These are phyloP conservation scores for Magallana nippona DNA, from an alignment of 2,888 invertebrate species.

Conservation along the genomic window DNA sequence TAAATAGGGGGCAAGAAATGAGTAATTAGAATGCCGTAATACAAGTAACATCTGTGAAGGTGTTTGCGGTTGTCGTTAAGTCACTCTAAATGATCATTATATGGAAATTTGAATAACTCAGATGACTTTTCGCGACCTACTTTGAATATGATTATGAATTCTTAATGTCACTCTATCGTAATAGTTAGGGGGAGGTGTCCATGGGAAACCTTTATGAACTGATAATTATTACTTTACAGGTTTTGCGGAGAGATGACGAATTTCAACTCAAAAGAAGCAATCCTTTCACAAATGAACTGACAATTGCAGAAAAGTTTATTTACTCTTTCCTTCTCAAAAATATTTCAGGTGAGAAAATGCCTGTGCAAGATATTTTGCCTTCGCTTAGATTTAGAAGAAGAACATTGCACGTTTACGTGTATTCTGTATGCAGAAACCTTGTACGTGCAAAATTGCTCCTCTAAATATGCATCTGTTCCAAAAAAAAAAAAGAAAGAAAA, in stretches of 20 bases:
- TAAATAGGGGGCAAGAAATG: conserved; percentile 1
- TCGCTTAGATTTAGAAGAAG: not conserved
- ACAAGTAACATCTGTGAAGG: conserved; percentile 26
- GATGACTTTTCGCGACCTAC: conserved; percentile 22
- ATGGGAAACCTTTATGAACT: conserved; percentile 1
- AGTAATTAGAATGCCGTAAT: conserved; percentile 28
- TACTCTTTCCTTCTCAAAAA: conserved; percentile 18
- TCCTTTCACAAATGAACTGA: conserved; percentile 15
- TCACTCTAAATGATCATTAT: conserved; percentile 4
- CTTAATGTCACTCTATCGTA: not conserved
- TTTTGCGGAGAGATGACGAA: not conserved
- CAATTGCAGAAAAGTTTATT: conserved; percentile 7
- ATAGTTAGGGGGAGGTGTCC: conserved; percentile 12
- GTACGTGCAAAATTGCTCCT: too few relatives aligned
- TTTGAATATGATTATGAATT: conserved; percentile 17
- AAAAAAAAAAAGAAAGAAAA: too few relatives aligned
- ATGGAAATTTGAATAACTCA: conserved; percentile 2
- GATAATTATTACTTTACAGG: not conserved
- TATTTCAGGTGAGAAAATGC: conserved; percentile 17
- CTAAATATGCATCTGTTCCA: too few relatives aligned
- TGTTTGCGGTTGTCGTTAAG: conserved; percentile 30
- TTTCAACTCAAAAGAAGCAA: not conserved
- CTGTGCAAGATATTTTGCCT: not conserved
- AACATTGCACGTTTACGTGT: too few relatives aligned
- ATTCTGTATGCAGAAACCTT: too few relatives aligned